Percentiles rank a stretch among this genome's conserved stretches.
These are phyloP conservation scores for Heptranchias perlo DNA, from an alignment of 2,113 vertebrate genomes.

Conservation along the genomic window DNA sequence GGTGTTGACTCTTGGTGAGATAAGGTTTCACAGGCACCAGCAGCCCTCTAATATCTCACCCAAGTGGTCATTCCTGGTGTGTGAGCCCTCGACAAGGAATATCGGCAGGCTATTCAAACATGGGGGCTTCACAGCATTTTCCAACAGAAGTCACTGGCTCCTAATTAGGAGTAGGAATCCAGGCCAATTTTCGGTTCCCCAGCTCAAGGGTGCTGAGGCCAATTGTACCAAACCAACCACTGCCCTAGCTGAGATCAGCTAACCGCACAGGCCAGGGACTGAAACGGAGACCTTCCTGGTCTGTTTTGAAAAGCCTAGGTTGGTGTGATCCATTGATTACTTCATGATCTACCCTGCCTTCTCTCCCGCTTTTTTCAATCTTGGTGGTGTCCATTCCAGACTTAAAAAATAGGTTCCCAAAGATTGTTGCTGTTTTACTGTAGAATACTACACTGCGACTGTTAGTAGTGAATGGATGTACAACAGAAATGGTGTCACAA, in stretches of 20 bases:
- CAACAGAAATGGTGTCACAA: neutral
- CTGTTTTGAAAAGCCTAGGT: neutral
- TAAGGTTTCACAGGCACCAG: no score
- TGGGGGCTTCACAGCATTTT: neutral
- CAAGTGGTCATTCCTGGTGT: no score
- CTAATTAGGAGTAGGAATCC: neutral
- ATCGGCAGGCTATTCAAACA: neutral
- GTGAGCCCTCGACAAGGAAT: no score
- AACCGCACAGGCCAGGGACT: neutral
- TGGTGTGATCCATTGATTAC: neutral
- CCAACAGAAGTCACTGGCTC: no score
- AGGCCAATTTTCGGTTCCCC: neutral
- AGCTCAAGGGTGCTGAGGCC: neutral
- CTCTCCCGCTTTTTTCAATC: neutral
- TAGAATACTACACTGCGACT: neutral
- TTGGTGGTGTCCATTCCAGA: neutral
- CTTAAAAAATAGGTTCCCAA: neutral
- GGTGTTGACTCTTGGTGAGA: no score
- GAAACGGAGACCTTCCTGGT: neutral
- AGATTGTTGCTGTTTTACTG: neutral
- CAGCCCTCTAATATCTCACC: no score
- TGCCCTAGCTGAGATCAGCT: neutral
- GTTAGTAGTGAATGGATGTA: neutral
- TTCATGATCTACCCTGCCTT: neutral
- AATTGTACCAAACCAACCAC: neutral